These are phyloP conservation scores for Acropora yongei DNA, from an alignment of 64 coral and sea anemone species.

Conservation along the genomic window DNA sequence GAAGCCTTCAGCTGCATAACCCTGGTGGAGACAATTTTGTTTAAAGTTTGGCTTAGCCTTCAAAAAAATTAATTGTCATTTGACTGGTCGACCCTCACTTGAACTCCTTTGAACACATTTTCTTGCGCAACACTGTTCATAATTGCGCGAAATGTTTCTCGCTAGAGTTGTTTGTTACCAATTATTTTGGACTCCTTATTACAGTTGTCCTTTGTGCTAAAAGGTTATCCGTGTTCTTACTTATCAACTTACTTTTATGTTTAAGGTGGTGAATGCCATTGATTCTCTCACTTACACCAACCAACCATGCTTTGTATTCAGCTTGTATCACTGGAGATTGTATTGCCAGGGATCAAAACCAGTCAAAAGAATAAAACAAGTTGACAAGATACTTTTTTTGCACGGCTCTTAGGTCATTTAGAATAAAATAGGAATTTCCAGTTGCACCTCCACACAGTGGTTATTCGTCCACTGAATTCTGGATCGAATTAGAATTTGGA, in stretches of 20 bases:
- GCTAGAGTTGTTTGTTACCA: not conserved
- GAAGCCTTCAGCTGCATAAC: not conserved
- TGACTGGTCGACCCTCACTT: not conserved
- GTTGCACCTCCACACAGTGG: too few relatives aligned
- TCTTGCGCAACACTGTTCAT: not conserved
- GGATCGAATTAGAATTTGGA: too few relatives aligned
- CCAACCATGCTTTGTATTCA: conserved; percentile 54
- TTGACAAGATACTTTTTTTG: too few relatives aligned
- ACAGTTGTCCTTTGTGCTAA: not conserved
- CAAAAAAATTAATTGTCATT: not conserved
- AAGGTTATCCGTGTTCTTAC: not conserved
- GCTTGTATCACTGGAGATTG: conserved; percentile 24
- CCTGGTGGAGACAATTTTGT: not conserved
- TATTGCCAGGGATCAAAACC: not conserved
- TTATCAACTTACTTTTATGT: conserved; percentile 50
- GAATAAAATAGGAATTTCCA: too few relatives aligned
- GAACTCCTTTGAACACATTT: not conserved
- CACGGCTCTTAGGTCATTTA: too few relatives aligned
- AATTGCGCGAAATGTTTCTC: not conserved
- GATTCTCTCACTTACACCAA: conserved; percentile 31
- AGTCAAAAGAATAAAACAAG: too few relatives aligned
- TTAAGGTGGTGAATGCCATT: conserved; percentile 53
- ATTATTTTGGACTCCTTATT: not conserved
- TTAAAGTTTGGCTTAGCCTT: not conserved
- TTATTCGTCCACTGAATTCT: too few relatives aligned